Base-by-base conservation (phyloP, 2,797 vertebrate genomes). In the Tokudaia tokunoshimensis region DNA sequence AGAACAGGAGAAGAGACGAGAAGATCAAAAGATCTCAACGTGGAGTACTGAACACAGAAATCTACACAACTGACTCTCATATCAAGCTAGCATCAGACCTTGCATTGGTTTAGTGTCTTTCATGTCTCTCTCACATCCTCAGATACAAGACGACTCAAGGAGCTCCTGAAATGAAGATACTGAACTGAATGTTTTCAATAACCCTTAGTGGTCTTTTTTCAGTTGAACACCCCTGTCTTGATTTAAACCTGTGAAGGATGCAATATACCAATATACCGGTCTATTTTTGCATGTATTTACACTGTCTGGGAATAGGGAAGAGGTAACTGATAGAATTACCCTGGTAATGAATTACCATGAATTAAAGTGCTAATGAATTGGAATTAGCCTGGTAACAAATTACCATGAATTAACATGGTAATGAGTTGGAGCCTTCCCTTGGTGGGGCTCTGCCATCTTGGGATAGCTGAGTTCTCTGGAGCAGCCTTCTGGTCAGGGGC, bases 401-500 rank as follows among this genome's bases (percentile, higher is more conserved):
- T 76, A 76, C 41, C 74, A 76, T 47, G 41, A 76, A 47, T 76
- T 76, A 59, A 12, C 13, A 63, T 26, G 29, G 3, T 15, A 14
- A 7, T 47, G 72, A 26, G 0, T 7, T 34, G 1, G 14, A 34
- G 3, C 59, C 19, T 26, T 59, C 59, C 13, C 17, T 29, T 20
- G 41, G 22, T 17, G 19, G 24, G 19, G 63, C 37, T 15, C 67
- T 72, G 4, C 24, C 44, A 57, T 57, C 0, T 0, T 1, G 0
- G 17, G 47, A 12, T 0, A 22, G 67, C 20, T 9, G 15, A 37
- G 6, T 47, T 89, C 94, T 22, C 15, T 26, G 57, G 24, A 24
- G 0, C 8, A 31, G 26, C 14, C 50, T 55, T 67, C 76, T 92
- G 4, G 19, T 44, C 75, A 44, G 19, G 55, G 61, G 24, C 7